Base-by-base conservation (phyloP, 2,888 invertebrate species). In the Kryphioiulus occultus region DNA sequence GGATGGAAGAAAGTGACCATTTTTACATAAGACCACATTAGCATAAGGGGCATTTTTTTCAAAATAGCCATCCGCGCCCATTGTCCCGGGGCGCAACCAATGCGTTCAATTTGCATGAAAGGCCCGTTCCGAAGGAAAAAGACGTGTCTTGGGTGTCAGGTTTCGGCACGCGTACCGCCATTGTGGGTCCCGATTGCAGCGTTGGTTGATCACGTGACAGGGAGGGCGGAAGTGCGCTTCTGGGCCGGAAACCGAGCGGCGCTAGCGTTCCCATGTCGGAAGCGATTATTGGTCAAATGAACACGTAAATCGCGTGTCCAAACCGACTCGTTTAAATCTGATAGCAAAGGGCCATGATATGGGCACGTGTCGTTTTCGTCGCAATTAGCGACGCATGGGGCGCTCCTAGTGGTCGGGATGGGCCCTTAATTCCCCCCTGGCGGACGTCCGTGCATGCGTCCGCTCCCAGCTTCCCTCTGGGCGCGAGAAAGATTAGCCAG, bases 281-380 rank as follows among this genome's bases (percentile, higher is more conserved):
- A 59, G 59, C 59, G 59, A 59, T 59, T 59, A 59, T 59, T 59
- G 59, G 59, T 59, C 59, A 59, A 59, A 59, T 59, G 59, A 59
- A 59, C 59, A 59, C 22, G 59, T 59, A 59, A 59, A 59, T 59
- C 59, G 59, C 59, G 59, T 59, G 59, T 59, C 59, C 22, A 59
- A 59, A 59, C 59, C 59, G 59, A 59, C 59, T 59, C 59, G 59
- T 59, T 59, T 59, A 59, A 59, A 59, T 59, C 59, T n/a, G 59
- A 59, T 59, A 59, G 59, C 12, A 59, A 59, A 59, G 59, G n/a
- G 15, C 59, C n/a, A 3, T n/a, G n/a, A 19, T n/a, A 59, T 19
- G 5, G n/a, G 0, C 59, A 22, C 59, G 59, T n/a, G 59, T n/a
- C 59, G 59, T 59, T 59, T 59, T 59, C 59, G n/a, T 59, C 19